A percentile compares a stretch with the other conserved stretches of the same genome.
Conservation (phyloP, 2,797 vertebrate species). For the Muscicapa comitata region DNA sequence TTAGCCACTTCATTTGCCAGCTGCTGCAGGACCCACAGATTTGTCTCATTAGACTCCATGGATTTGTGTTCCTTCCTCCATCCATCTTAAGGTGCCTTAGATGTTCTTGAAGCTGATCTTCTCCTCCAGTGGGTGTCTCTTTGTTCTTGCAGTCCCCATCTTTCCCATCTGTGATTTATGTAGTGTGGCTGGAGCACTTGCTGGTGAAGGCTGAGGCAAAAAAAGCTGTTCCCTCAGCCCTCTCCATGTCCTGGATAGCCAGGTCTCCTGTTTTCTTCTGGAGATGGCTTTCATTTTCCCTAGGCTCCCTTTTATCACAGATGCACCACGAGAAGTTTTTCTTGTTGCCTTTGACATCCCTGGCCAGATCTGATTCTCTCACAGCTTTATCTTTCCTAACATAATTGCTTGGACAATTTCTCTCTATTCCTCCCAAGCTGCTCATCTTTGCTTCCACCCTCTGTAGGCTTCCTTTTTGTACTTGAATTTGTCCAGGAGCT, state of each 20-base stretch:
- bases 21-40: background rate
- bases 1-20: background rate
- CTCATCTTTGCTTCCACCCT: background rate
- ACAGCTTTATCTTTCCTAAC: background rate
- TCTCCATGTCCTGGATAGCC: background rate
- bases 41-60: background rate
- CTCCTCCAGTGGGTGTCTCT: background rate
- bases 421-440: background rate
- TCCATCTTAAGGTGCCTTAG: background rate
- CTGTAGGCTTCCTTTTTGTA: background rate
- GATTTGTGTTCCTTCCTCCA: background rate
- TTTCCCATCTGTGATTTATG: background rate
- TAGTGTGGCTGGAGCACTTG: background rate
- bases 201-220: background rate
- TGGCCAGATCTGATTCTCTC: background rate
- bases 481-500: background rate
- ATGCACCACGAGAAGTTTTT: background rate
- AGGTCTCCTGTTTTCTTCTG: background rate
- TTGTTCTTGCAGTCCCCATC: background rate
- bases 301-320: background rate
- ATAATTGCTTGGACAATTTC: background rate
- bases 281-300: background rate
- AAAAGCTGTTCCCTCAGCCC: background rate
- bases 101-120: background rate
- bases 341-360: background rate